A percentile compares a stretch with the other conserved stretches of the same genome.
phyloP scores from a whole-genome alignment of 2,888 invertebrate genomes.

The Nomada fucata region DNA sequence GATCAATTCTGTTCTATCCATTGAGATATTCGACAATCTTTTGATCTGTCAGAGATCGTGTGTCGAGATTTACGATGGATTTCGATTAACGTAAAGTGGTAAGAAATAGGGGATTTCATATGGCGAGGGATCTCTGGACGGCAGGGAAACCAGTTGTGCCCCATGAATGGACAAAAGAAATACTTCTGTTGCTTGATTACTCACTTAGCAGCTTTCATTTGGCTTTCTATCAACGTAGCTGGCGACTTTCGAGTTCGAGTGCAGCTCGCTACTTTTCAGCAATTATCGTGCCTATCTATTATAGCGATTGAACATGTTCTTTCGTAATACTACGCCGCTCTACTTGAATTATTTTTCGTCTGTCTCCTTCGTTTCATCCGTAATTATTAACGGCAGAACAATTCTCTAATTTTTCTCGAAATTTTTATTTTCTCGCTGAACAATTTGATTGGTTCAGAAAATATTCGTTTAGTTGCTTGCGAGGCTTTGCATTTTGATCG shows the following conservation, averaged over 20 bases:
- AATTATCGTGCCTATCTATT: background rate
- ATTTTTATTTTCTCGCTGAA: too few relatives aligned
- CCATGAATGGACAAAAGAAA: slow-evolving; percentile 50
- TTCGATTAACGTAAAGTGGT: background rate
- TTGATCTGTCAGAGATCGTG: background rate
- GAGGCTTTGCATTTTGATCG: too few relatives aligned
- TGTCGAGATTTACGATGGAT: too few relatives aligned
- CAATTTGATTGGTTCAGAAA: too few relatives aligned
- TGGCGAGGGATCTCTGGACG: slow-evolving; percentile 37
- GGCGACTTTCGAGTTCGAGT: slow-evolving; percentile 63
- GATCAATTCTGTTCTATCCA: background rate
- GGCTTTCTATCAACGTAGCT: slow-evolving; percentile 66
- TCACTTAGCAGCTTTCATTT: slow-evolving; percentile 72
- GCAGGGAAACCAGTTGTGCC: slow-evolving; percentile 51
- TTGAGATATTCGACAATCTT: background rate
- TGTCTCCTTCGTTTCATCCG: background rate
- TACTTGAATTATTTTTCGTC: background rate
- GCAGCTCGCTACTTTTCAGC: slow-evolving; percentile 39
- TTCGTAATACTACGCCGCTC: background rate
- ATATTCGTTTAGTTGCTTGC: too few relatives aligned
- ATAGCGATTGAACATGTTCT: background rate
- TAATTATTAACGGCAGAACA: too few relatives aligned
- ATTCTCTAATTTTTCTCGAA: too few relatives aligned
- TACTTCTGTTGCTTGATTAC: slow-evolving; percentile 60
- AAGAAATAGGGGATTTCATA: background rate